Conservation (phyloP, 1,140 invertebrate genomes). For the Papilio machaon region DNA sequence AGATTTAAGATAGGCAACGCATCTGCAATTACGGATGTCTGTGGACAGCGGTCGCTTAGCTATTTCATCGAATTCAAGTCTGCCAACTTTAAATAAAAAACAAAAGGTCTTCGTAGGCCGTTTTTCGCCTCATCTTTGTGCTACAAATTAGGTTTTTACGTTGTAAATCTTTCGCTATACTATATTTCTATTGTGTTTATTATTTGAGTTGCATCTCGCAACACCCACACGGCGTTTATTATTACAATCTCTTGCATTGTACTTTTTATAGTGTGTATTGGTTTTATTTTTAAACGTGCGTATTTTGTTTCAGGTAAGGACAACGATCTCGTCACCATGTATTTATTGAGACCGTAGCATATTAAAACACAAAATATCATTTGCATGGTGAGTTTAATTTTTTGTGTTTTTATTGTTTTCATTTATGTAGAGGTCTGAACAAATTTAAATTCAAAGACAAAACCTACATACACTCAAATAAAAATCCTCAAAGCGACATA, state of each 20-base stretch:
- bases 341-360: not conserved
- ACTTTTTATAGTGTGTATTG: not conserved
- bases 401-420: too few relatives aligned
- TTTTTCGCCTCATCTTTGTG: too few relatives aligned
- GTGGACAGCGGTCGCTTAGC: too few relatives aligned
- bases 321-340: not conserved
- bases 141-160: too few relatives aligned
- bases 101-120: too few relatives aligned
- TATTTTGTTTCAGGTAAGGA: constrained; percentile 3
- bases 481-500: not conserved
- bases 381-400: too few relatives aligned
- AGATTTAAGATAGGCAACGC: too few relatives aligned
- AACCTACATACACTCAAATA: not conserved
- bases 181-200: not conserved
- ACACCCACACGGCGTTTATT: not conserved
- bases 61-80: too few relatives aligned
- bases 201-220: constrained; percentile 16
- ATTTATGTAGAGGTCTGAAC: too few relatives aligned
- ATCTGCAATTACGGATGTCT: too few relatives aligned
- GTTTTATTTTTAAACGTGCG: not conserved
- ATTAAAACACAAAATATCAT: too few relatives aligned
- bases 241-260: not conserved
- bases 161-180: not conserved
- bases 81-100: too few relatives aligned
- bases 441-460: not conserved